Conservation (phyloP, 2,888 invertebrate genomes). For the Cheilosia pagana region DNA sequence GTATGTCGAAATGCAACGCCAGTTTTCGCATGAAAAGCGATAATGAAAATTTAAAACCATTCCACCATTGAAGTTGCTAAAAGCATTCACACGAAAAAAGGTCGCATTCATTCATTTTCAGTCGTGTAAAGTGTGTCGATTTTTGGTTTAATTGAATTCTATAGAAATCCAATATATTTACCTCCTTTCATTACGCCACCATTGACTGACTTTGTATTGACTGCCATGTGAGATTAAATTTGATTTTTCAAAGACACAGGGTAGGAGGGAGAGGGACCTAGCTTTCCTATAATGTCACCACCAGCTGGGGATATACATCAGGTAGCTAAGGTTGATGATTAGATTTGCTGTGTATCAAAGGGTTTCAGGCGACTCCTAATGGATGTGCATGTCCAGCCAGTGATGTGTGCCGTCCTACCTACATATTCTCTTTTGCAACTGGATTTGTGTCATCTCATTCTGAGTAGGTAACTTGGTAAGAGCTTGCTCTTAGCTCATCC, state of each 20-base stretch:
- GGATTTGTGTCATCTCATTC: conserved; percentile 23
- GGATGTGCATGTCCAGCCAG: conserved; percentile 45
- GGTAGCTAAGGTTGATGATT: conserved; percentile 39
- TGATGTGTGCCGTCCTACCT: conserved; percentile 20
- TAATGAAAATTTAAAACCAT: no score
- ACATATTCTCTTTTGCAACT: conserved; percentile 10
- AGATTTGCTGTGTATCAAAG: conserved; percentile 57
- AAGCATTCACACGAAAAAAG: no score
- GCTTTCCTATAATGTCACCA: no score
- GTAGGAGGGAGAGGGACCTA: neutral
- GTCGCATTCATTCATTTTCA: no score
- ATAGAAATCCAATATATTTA: conserved; percentile 57
- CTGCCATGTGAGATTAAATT: conserved; percentile 40
- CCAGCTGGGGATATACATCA: neutral
- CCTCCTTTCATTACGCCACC: conserved; percentile 17
- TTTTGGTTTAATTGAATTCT: conserved; percentile 42
- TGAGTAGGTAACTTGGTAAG: conserved; percentile 6
- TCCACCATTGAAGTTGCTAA: no score
- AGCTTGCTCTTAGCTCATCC: conserved; percentile 11
- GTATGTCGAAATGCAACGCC: no score
- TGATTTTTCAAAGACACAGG: conserved; percentile 35
- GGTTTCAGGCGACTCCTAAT: conserved; percentile 51
- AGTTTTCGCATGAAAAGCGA: no score
- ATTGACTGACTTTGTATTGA: conserved; percentile 29
- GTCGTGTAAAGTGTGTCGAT: no score